Base-by-base conservation (phyloP, 2,113 vertebrate species). In the Cinclus cinclus region DNA sequence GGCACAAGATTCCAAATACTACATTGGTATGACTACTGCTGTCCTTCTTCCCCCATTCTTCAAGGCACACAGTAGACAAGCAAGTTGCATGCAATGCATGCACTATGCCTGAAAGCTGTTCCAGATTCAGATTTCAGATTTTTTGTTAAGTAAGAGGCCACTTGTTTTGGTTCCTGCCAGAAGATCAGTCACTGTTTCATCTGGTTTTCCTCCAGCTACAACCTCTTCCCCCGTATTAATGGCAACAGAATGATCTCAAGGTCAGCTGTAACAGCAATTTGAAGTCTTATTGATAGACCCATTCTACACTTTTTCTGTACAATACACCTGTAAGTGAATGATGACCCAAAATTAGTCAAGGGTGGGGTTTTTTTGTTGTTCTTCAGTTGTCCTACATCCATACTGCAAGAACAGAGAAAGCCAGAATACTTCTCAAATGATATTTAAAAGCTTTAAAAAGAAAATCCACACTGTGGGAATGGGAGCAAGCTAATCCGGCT, bases 71-170 rank as follows among this genome's bases (percentile, higher is more conserved):
- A 30, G 6, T 11, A 18, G 27, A 47, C n/a, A 87, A 81, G 42
- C 6, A 84, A 68, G 24, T 4, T 37, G 9, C 37, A 76, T 20
- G 19, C 12, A 91, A 56, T 0, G 1, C 41, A 53, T 3, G 9
- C 20, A 31, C 25, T 42, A 13, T 2, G 11, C 16, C 55, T 52
- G 13, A 80, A 83, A 92, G 58, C 25, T 83, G 22, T 24, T 73
- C 7, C 23, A 77, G n/a, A 83, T n/a, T 27, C 0, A 0, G 33
- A 27, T 58, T 55, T 67, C 31, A 18, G 2, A 1, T 1, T 9
- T 64, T 56, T 74, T 67, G 16, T 71, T 78, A 55, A 78, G 4
- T 18, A 73, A 60, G 13, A 63, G 10, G 25, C 11, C 14, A 41
- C 37, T 73, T 60, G 5, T 52, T 82, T 68, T 30, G 9, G 37